Evolutionary conservation across 2,888 invertebrate species (phyloP).

Genomic region (Zootermopsis nevadensis): DNA sequence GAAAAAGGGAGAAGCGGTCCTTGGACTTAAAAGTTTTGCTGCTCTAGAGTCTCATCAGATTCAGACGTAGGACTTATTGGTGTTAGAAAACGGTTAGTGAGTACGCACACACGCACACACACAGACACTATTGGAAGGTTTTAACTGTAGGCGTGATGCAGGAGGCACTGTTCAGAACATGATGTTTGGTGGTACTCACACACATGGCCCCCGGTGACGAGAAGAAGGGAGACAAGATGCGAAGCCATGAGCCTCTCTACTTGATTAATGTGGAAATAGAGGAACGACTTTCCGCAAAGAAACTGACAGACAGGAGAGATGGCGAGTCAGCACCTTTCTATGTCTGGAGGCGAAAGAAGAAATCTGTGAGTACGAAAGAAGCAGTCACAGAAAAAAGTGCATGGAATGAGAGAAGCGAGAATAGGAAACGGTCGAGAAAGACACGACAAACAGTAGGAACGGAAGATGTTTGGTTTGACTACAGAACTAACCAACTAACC

Average conservation of each 20-base stretch:
- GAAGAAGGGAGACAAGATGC: slow-evolving; percentile 2
- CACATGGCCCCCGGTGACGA: neutral
- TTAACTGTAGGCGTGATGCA: neutral
- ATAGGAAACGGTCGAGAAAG: neutral
- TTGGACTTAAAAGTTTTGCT: neutral
- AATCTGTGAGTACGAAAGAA: slow-evolving; percentile 1
- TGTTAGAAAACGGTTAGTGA: neutral
- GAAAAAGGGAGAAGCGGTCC: neutral
- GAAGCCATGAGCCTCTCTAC: slow-evolving; percentile 43
- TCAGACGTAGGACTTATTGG: neutral
- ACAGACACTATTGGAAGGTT: neutral
- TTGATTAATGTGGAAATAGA: slow-evolving; percentile 49
- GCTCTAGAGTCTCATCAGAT: neutral
- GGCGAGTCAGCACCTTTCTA: slow-evolving; percentile 43
- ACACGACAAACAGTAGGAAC: neutral
- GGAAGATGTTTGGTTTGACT: neutral
- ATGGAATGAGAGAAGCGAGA: neutral
- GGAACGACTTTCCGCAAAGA: slow-evolving; percentile 34
- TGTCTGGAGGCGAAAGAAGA: slow-evolving; percentile 22
- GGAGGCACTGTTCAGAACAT: neutral
- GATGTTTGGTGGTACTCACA: neutral
- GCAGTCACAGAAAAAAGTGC: neutral
- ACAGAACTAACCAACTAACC: neutral
- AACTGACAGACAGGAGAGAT: slow-evolving; percentile 25
- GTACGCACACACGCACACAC: neutral